phyloP scores from a whole-genome alignment of 2,113 vertebrate genomes.

The Salvelinus sp. region DNA sequence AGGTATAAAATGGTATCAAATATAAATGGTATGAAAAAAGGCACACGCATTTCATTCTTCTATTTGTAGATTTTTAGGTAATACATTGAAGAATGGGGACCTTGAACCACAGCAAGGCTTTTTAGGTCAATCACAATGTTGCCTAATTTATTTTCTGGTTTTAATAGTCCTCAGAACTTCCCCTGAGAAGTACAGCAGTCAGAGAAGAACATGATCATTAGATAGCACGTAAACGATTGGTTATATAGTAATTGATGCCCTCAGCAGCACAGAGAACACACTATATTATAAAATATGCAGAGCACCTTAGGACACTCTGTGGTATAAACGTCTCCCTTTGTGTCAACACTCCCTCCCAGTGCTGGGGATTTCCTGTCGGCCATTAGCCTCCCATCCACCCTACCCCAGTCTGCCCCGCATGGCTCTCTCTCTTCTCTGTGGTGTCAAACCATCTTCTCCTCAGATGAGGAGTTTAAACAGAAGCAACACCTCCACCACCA shows the following conservation, averaged over 20 bases:
- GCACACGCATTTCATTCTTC: neutral
- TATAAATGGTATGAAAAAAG: neutral
- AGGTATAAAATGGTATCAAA: neutral
- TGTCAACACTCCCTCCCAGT: constrained; percentile 3
- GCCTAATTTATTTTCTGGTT: neutral
- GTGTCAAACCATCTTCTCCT: constrained; percentile 27
- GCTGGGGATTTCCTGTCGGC: neutral
- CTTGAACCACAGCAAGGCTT: constrained; percentile 17
- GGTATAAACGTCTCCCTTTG: constrained; percentile 6
- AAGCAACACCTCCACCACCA: too few relatives aligned
- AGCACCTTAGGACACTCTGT: neutral
- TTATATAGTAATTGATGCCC: neutral
- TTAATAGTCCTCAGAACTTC: neutral
- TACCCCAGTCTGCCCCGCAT: neutral
- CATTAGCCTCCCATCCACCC: constrained; percentile 1
- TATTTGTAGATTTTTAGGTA: neutral
- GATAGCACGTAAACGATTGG: neutral
- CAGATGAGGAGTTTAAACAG: constrained; percentile 20
- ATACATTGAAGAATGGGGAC: constrained; percentile 6
- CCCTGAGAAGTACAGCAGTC: neutral
- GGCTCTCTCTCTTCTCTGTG: neutral
- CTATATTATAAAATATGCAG: neutral
- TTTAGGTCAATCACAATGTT: constrained; percentile 16
- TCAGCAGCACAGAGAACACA: neutral
- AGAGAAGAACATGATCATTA: neutral